Evolutionary conservation across 2,113 vertebrate species (phyloP), one percentile per base, ranked within the genome.

Genomic region (Anolis sagrei): DNA sequence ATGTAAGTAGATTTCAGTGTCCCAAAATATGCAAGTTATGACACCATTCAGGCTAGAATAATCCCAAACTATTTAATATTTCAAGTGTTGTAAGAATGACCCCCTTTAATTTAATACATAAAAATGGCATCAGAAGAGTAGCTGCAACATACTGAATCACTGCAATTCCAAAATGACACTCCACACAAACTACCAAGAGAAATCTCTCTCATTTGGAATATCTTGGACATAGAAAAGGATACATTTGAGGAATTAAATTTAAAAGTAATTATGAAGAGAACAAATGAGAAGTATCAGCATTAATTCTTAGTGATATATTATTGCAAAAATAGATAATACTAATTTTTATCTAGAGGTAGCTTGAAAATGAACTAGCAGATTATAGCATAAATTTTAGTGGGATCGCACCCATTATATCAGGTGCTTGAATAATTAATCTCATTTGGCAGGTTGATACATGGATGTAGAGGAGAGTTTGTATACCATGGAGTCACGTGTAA

Each of bases 131-230:
- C 11, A 73, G 73, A 9, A 74, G 58, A 69, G 51, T n/a, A 82
- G 49, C 25, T 61, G 16, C 21, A n/a, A 25, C 27, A 49, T 19
- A 68, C n/a, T 11, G 7, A 6, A 32, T 70, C 16, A 10, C 32
- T 70, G 4, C 0, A 2, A 49, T 27, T 2, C 25, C 61, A 34
- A 2, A 9, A 0, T 0, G 1, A n/a, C 9, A 0, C n/a, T 0
- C 72, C 9, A 1, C 4, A 0, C 0, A 18, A 36, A 1, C 1
- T 0, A 2, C 21, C 23, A 5, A 34, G 2, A 0, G 11, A 13
- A 10, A 29, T 6, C 68, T 0, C 25, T 70, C 13, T 25, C 13
- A 51, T 11, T 14, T 61, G 19, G 76, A n/a, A 2, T n/a, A 34
- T 32, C 48, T 39, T 25, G 8, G 13, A 70, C 25, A 2, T 0